These are phyloP conservation scores for Gyrodactylus salaris DNA, from an alignment of 1,140 invertebrate species.

Conservation along the genomic window DNA sequence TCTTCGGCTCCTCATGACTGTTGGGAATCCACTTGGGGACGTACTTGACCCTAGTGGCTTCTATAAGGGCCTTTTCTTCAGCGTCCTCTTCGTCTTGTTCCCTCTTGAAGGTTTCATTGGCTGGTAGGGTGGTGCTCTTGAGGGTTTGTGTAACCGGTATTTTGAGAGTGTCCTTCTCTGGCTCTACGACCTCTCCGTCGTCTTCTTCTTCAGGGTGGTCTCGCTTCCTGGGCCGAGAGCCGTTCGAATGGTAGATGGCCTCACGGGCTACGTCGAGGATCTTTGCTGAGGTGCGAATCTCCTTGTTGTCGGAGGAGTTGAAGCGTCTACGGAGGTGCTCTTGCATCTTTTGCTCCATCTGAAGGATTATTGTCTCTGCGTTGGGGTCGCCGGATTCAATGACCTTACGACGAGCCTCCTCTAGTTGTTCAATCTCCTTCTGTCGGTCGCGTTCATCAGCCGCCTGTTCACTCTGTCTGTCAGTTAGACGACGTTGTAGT, in stretches of 20 bases:
- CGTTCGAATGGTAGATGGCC: background rate
- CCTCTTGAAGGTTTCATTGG: background rate
- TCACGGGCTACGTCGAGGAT: background rate
- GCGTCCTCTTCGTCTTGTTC: background rate
- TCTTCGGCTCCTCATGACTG: background rate
- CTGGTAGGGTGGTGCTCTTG: background rate
- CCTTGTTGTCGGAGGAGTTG: background rate
- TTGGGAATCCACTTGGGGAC: background rate
- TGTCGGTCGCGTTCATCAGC: conserved; percentile 50
- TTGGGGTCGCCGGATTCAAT: conserved; percentile 41
- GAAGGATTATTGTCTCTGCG: conserved; percentile 36
- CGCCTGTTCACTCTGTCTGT: conserved; percentile 61
- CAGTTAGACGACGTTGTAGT: conserved; percentile 45
- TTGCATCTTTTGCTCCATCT: conserved; percentile 7
- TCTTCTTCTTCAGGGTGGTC: too few relatives aligned
- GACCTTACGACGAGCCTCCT: conserved; percentile 46
- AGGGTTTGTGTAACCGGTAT: background rate
- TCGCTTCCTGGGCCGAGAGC: too few relatives aligned
- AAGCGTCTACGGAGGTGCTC: conserved; percentile 5
- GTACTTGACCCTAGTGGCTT: background rate
- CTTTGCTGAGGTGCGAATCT: background rate
- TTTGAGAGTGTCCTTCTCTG: background rate
- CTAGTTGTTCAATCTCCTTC: conserved; percentile 59
- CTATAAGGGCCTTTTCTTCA: background rate
- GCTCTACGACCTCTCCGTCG: too few relatives aligned